These are phyloP conservation scores for Lycia hirtaria DNA, from an alignment of 2,888 invertebrate genomes.

Conservation along the genomic window DNA sequence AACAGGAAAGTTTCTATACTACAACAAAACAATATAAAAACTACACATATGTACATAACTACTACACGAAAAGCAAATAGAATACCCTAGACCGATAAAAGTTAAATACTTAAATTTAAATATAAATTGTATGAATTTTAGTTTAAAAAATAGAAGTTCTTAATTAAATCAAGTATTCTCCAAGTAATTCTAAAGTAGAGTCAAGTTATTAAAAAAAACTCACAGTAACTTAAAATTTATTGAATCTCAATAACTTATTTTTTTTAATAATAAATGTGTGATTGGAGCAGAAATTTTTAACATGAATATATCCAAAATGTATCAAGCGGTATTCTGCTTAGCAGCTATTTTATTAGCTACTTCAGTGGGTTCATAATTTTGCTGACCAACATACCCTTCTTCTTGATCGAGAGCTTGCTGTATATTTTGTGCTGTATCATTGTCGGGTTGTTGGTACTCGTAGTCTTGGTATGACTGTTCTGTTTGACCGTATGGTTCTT, in stretches of 20 bases:
- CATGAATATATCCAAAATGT: background rate
- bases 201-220: background rate
- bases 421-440: conserved; percentile 48
- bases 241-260: background rate
- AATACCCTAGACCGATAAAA: too few relatives aligned
- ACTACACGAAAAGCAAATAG: too few relatives aligned
- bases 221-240: conserved; percentile 13
- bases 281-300: background rate
- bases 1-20: too few relatives aligned
- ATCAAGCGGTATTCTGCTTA: background rate
- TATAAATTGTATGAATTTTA: too few relatives aligned
- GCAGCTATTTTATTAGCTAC: background rate
- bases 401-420: conserved; percentile 58
- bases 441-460: conserved; percentile 44
- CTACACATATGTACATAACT: too few relatives aligned
- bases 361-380: background rate
- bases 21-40: too few relatives aligned
- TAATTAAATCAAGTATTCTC: too few relatives aligned
- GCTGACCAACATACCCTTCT: conserved; percentile 43
- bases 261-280: background rate
- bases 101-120: too few relatives aligned
- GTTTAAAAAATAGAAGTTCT: too few relatives aligned
- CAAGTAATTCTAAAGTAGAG: too few relatives aligned
- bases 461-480: conserved; percentile 31
- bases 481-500: conserved; percentile 28